Percentiles rank a stretch among this genome's conserved stretches.
These are phyloP conservation scores for Columbina picui DNA, from an alignment of 2,113 vertebrate genomes.

Conservation along the genomic window DNA sequence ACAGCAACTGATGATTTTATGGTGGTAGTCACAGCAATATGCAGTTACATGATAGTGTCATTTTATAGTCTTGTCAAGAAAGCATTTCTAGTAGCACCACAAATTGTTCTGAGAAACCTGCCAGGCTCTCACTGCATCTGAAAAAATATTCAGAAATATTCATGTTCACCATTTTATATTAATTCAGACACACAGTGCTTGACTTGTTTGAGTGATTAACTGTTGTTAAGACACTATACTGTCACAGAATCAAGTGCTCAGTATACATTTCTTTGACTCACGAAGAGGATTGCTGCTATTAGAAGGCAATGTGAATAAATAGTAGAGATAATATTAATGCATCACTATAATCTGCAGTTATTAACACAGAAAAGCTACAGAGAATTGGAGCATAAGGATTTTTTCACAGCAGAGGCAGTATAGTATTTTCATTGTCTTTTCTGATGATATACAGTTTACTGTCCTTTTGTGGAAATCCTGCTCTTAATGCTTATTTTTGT, in stretches of 20 bases:
- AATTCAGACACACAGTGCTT: neutral
- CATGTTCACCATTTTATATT: neutral
- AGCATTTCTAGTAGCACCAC: neutral
- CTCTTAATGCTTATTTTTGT: neutral
- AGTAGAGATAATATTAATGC: neutral
- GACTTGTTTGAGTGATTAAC: neutral
- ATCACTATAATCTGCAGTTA: neutral
- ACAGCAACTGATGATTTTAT: neutral
- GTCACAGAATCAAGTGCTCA: neutral
- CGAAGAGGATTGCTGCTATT: neutral
- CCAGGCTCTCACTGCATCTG: neutral
- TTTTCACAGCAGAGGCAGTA: neutral
- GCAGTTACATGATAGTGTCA: neutral
- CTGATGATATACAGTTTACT: neutral
- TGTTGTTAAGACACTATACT: neutral
- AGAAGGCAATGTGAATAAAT: neutral
- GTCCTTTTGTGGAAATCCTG: neutral
- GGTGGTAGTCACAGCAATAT: neutral
- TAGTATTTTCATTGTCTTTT: neutral
- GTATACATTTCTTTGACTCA: neutral
- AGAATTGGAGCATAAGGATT: neutral
- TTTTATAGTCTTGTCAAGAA: neutral
- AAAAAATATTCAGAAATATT: conserved; percentile 4
- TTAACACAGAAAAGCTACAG: neutral
- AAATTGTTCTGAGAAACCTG: neutral